phyloP scores from a whole-genome alignment of 2,797 vertebrate genomes.

The Manis crassicaudata region DNA sequence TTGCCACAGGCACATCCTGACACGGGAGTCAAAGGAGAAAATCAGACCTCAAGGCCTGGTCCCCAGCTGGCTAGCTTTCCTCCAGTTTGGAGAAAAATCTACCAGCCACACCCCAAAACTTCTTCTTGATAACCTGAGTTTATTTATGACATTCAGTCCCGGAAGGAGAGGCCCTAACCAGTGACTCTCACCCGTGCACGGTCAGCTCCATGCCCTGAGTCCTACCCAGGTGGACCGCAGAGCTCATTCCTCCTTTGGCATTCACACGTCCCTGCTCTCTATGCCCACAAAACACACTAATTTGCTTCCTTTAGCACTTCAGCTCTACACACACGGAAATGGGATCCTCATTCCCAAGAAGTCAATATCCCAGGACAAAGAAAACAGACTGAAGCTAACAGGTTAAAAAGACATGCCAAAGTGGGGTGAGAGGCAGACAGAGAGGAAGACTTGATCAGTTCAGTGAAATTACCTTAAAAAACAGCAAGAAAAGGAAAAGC shows the following conservation, averaged over 20 bases:
- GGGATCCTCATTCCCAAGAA: constrained; percentile 13
- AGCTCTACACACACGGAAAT: constrained; percentile 20
- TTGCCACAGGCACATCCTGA: constrained; percentile 38
- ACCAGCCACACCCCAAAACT: background rate
- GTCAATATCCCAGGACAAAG: constrained; percentile 41
- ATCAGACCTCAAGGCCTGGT: background rate
- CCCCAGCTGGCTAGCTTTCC: background rate
- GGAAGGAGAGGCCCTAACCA: constrained; percentile 1
- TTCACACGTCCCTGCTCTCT: background rate
- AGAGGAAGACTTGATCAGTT: constrained; percentile 21
- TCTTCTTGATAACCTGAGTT: constrained; percentile 70
- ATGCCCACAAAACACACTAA: background rate
- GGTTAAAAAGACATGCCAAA: constrained; percentile 59
- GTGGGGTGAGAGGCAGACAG: constrained; percentile 26
- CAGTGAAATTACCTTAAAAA: constrained; percentile 58
- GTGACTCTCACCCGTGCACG: background rate
- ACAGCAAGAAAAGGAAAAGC: constrained; percentile 38
- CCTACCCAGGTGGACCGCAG: background rate
- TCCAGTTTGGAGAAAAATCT: background rate
- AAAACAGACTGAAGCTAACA: constrained; percentile 65
- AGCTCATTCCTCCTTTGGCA: background rate
- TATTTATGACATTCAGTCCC: constrained; percentile 73
- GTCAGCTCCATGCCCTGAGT: background rate
- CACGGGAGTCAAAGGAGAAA: background rate
- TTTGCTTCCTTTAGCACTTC: background rate